A percentile compares a stretch with the other conserved stretches of the same genome.
phyloP scores from a whole-genome alignment of 37 sponge, comb jelly and placozoan species.

The Cliona cf. orientalis region DNA sequence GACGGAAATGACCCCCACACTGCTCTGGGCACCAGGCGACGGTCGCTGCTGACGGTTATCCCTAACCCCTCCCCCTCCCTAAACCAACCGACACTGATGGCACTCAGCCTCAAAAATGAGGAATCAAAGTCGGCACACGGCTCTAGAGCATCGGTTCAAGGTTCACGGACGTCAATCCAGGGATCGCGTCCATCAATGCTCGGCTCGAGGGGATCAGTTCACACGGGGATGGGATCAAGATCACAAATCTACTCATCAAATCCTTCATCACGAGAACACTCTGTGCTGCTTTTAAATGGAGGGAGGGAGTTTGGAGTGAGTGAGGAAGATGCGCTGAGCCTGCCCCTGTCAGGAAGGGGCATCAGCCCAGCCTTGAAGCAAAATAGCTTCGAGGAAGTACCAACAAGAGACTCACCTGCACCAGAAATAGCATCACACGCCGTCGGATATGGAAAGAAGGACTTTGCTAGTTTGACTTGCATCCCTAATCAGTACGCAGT shows the following conservation, averaged over 20 bases:
- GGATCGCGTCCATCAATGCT: slow-evolving; percentile 7
- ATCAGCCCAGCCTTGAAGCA: background rate
- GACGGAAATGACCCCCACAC: background rate
- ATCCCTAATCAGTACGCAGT: slow-evolving; percentile 5
- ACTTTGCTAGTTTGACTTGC: slow-evolving; percentile 39
- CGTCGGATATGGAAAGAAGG: slow-evolving; percentile 15
- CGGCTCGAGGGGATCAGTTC: background rate
- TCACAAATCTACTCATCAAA: background rate
- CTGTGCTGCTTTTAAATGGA: background rate
- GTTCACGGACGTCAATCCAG: slow-evolving; percentile 5
- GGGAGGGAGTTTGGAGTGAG: background rate
- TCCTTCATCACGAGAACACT: background rate
- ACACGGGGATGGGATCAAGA: slow-evolving; percentile 1
- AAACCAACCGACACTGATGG: slow-evolving; percentile 24
- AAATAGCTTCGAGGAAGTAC: background rate
- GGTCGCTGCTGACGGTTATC: background rate
- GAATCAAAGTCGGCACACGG: slow-evolving; percentile 38
- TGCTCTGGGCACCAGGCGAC: background rate
- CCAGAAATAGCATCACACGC: background rate
- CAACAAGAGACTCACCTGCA: slow-evolving; percentile 18
- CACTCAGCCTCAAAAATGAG: slow-evolving; percentile 18
- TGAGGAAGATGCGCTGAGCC: background rate
- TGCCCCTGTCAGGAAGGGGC: background rate
- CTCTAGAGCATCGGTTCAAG: slow-evolving; percentile 11
- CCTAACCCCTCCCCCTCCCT: slow-evolving; percentile 23